These are phyloP conservation scores for Eupithecia pulchellata DNA, from an alignment of 2,888 invertebrate genomes.

Conservation along the genomic window DNA sequence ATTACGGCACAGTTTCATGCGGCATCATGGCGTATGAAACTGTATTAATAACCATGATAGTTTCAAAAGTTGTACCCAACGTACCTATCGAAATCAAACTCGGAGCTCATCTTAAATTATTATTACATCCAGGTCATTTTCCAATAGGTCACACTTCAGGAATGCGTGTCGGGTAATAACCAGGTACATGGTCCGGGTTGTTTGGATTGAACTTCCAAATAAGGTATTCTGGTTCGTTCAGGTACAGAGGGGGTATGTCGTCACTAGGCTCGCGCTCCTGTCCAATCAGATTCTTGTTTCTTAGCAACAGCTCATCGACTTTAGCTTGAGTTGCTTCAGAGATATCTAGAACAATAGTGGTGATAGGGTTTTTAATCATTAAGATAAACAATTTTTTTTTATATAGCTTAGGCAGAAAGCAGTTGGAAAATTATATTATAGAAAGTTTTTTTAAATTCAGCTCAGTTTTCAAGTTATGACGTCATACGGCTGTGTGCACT, in stretches of 20 bases:
- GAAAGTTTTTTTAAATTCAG: no score
- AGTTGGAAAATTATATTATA: no score
- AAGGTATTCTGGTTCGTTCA: conserved; percentile 80
- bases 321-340: conserved; percentile 72
- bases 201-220: conserved; percentile 83
- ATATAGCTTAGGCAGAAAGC: no score
- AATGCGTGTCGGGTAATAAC: conserved; percentile 71
- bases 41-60: no score
- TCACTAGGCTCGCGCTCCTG: conserved; percentile 73
- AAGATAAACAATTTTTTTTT: no score
- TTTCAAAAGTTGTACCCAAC: no score
- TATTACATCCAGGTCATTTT: background rate
- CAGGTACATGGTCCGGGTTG: conserved; percentile 75
- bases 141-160: conserved; percentile 65
- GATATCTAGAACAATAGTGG: conserved; percentile 62
- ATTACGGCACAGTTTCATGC: no score
- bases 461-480: no score
- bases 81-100: background rate
- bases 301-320: conserved; percentile 75
- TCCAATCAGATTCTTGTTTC: conserved; percentile 73
- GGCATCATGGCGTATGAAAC: no score
- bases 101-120: background rate
- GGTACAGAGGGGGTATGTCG: conserved; percentile 77
- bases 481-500: no score
- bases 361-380: no score